Conservation (phyloP, 2,888 invertebrate species). For the Papilio gigon region DNA sequence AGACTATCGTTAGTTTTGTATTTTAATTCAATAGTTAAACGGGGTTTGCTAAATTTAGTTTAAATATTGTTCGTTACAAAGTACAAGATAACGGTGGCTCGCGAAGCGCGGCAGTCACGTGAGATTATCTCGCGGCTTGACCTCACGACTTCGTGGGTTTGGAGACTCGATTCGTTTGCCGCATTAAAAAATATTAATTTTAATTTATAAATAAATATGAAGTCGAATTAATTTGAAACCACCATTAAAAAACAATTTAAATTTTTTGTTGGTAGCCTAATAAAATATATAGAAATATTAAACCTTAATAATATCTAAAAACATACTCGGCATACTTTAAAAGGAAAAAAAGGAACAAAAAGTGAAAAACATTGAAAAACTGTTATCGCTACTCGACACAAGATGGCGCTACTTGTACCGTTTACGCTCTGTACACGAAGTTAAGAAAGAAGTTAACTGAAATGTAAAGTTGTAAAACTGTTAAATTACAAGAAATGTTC, state of each 20-base stretch:
- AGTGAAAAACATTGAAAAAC: slow-evolving; percentile 25
- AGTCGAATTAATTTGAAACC: no score
- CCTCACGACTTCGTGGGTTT: slow-evolving; percentile 20
- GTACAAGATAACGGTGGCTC: neutral
- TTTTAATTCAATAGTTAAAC: no score
- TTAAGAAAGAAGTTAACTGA: no score
- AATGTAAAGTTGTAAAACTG: no score
- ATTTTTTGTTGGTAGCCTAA: no score
- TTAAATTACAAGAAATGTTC: no score
- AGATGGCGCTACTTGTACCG: slow-evolving; percentile 66
- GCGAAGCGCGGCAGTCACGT: neutral
- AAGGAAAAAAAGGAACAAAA: no score
- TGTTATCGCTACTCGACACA: slow-evolving; percentile 62
- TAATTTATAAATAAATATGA: neutral
- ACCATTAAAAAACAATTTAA: no score
- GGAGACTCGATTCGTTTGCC: neutral
- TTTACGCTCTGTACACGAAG: slow-evolving; percentile 24
- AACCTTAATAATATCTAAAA: no score
- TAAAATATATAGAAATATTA: no score
- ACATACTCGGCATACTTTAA: neutral
- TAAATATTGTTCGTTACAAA: neutral
- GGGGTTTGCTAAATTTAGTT: neutral
- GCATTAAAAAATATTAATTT: neutral
- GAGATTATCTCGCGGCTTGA: slow-evolving; percentile 12
- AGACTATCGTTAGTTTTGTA: no score